Evolutionary conservation across 2,888 invertebrate genomes (phyloP).

Genomic region (Anagyrus pseudococci): DNA sequence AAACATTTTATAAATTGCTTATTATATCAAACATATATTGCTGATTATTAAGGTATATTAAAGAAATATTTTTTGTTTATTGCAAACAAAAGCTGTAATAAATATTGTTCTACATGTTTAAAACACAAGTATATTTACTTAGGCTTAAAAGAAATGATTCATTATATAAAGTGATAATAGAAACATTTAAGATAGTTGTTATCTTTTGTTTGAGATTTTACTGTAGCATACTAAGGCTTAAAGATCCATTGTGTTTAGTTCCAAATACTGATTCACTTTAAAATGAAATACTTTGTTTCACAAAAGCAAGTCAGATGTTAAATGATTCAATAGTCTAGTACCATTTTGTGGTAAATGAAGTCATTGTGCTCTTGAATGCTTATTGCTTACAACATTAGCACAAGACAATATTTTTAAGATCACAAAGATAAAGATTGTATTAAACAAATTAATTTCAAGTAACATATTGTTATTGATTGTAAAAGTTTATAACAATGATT

Average conservation of each 20-base stretch:
- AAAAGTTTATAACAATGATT: too few relatives aligned
- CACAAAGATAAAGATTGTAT: background rate
- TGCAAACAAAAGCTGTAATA: too few relatives aligned
- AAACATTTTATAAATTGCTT: too few relatives aligned
- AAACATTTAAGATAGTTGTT: background rate
- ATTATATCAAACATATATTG: background rate
- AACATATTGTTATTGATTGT: background rate
- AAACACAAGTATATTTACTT: background rate
- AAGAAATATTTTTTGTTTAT: too few relatives aligned
- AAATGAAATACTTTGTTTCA: slow-evolving; percentile 7
- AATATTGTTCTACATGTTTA: background rate
- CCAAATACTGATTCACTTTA: background rate
- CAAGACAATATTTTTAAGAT: background rate
- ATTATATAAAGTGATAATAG: background rate
- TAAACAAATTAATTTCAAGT: background rate
- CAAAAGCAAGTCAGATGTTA: slow-evolving; percentile 13
- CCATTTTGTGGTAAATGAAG: slow-evolving; percentile 18
- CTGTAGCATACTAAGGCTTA: background rate
- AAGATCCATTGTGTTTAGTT: background rate
- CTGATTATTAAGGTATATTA: background rate
- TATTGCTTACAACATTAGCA: background rate
- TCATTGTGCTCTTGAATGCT: slow-evolving; percentile 9
- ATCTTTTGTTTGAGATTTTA: background rate
- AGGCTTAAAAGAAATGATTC: background rate
- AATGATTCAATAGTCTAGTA: slow-evolving; percentile 14